Evolutionary conservation across 2,113 vertebrate genomes (phyloP), one percentile per base, ranked within the genome.

Genomic region (Hipposideros armiger): DNA sequence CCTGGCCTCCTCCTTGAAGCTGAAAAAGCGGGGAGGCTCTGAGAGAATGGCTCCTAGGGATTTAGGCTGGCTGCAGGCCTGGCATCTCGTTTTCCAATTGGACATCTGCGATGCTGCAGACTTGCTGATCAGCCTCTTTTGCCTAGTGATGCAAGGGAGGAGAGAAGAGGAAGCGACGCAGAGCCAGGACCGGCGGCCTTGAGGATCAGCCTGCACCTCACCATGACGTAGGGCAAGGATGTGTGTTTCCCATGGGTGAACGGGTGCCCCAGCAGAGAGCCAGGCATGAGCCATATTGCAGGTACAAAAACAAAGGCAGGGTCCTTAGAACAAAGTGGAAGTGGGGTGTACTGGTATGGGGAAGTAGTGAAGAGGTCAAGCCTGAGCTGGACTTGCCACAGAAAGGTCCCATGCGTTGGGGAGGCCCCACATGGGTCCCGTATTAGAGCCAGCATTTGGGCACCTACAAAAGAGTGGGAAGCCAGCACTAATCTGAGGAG

Each of bases 331-430:
- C 24, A 28, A 95, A 78, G 66, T 5, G 1, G 64, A 24, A 1
- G 0, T 17, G 50, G 32, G 50, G 5, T n/a, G 10, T n/a, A 17
- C 19, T n/a, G 4, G 1, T 50, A 2, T 72, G n/a, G 9, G 3
- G 58, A 83, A 11, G 52, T 15, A 10, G 32, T 19, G 40, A 82
- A 28, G 22, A 67, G 22, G 58, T 28, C 64, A 66, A 54, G 60
- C 14, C 32, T 14, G 90, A 47, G 36, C 28, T 54, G 54, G 20
- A 17, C 40, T 60, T 47, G 11, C 36, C 40, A 54, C 19, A 15
- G 42, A 40, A 42, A 83, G 60, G 32, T 11, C 54, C 66, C 16
- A 11, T 26, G 36, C 36, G 28, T 2, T 1, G 14, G 36, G 20
- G 10, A 24, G 14, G 2, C 50, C 14, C 32, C 0, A 14, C 19